Evolutionary conservation across 1,140 invertebrate genomes (phyloP).

Genomic region (Chymomyza costata): DNA sequence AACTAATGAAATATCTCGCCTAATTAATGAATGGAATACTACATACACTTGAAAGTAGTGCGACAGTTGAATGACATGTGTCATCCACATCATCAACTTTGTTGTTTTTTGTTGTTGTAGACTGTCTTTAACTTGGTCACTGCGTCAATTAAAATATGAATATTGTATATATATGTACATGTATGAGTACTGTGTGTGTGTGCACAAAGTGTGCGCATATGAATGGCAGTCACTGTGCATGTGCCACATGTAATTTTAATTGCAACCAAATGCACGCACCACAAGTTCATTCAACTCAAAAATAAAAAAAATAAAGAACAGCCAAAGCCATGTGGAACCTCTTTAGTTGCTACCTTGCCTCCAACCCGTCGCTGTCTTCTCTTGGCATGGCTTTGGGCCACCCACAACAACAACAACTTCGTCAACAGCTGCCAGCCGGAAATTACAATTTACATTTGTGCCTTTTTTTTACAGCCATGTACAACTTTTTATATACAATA

Average conservation of each 20-base stretch:
- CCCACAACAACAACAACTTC: slow-evolving; percentile 19
- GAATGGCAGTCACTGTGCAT: slow-evolving; percentile 60
- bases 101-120: slow-evolving; percentile 27
- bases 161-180: not conserved
- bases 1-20: slow-evolving; percentile 69
- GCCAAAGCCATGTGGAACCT: slow-evolving; percentile 19
- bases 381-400: no score
- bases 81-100: not conserved
- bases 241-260: slow-evolving; percentile 60
- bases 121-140: slow-evolving; percentile 68
- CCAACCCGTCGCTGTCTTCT: no score
- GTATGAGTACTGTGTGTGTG: slow-evolving; percentile 8
- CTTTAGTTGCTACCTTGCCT: no score
- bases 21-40: no score
- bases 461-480: slow-evolving; percentile 47
- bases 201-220: slow-evolving; percentile 10
- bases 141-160: slow-evolving; percentile 68
- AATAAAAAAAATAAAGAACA: no score
- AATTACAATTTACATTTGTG: slow-evolving; percentile 50
- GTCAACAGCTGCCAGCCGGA: slow-evolving; percentile 27
- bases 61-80: slow-evolving; percentile 4
- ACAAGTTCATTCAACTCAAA: slow-evolving; percentile 57
- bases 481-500: slow-evolving; percentile 38
- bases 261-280: slow-evolving; percentile 54
- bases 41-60: slow-evolving; percentile 59